Evolutionary conservation across 2,888 invertebrate genomes (phyloP), one percentile per base, ranked within the genome.

Genomic region (Altica lythri): DNA sequence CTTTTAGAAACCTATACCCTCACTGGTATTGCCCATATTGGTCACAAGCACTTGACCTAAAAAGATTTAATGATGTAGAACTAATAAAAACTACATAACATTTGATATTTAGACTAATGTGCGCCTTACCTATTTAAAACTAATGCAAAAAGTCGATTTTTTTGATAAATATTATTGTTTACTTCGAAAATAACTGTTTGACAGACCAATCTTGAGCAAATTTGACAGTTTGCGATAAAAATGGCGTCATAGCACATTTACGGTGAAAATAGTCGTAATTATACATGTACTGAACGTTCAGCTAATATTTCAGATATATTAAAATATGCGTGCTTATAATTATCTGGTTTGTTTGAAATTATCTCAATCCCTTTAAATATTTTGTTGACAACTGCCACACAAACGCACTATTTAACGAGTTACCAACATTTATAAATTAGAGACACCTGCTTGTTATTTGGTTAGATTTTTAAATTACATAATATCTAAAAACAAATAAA

Each of bases 21-120:
- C 46, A 40, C 35, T 56, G 52, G 38, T 54, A 37, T 51, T 72
- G 68, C 70, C 74, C 75, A 75, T 75, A 74, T 75, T 74, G 74
- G 69, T 68, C 51, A 57, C 45, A 45, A 53, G 53, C 51, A 61
- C 60, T 65, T 74, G 73, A 72, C 72, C 74, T 73, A 73, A 66
- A 73, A 72, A 72, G 49, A 52, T 34, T 45, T 47, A 40, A 22
- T 22, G 40, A 18, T 40, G 32, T 35, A n/a, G 19, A 19, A 35
- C 27, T 16, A 12, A 19, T n/a, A 22, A 32, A 49, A 19, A 32
- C 22, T 19, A 10, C 25, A n/a, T 10, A 16, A 18, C 18, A 25
- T 35, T 40, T 22, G 10, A 18, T 12, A 35, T 51, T 10, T 49
- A 42, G 10, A 14, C 22, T 40, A 14, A 40, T 40, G 30, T 42